Percentiles rank a stretch among this genome's conserved stretches.
Evolutionary conservation across 1,140 invertebrate species (phyloP).

Genomic region (Drosophila bocki): DNA sequence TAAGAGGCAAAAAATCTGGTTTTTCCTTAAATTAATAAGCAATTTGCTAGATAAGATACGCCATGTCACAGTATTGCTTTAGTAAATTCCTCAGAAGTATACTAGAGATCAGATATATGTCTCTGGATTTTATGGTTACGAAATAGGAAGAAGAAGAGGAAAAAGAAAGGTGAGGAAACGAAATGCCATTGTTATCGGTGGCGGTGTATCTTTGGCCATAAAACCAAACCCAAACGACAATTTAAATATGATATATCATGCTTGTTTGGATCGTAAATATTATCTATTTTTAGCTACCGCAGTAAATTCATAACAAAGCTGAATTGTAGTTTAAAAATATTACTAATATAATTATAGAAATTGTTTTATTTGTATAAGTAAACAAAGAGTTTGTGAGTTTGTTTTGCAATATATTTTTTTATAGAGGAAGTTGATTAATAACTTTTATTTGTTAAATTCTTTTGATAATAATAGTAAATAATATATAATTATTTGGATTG

Average conservation of each 20-base stretch:
- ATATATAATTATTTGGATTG: background rate
- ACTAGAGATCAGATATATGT: constrained; percentile 13
- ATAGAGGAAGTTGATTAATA: background rate
- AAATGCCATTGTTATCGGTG: constrained; percentile 36
- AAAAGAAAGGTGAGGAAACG: constrained; percentile 7
- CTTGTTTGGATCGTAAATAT: constrained; percentile 41
- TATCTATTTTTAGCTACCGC: constrained; percentile 58
- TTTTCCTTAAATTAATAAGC: constrained; percentile 28
- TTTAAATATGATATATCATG: constrained; percentile 38
- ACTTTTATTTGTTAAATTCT: background rate
- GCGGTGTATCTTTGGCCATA: constrained; percentile 28
- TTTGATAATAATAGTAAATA: background rate
- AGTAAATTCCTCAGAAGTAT: constrained; percentile 27
- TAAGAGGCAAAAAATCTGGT: constrained; percentile 16
- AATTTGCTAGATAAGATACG: constrained; percentile 35
- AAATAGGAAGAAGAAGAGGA: constrained; percentile 1
- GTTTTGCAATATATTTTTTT: background rate
- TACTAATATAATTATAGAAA: constrained; percentile 1
- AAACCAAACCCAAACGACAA: constrained; percentile 38
- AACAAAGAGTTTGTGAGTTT: background rate
- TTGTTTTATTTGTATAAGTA: background rate
- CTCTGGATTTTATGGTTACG: constrained; percentile 14
- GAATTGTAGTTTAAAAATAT: background rate
- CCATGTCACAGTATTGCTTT: constrained; percentile 6
- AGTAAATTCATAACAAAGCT: constrained; percentile 19